These are phyloP conservation scores for Leptobrachium leishanense DNA, from an alignment of 2,113 vertebrate species.

Conservation along the genomic window DNA sequence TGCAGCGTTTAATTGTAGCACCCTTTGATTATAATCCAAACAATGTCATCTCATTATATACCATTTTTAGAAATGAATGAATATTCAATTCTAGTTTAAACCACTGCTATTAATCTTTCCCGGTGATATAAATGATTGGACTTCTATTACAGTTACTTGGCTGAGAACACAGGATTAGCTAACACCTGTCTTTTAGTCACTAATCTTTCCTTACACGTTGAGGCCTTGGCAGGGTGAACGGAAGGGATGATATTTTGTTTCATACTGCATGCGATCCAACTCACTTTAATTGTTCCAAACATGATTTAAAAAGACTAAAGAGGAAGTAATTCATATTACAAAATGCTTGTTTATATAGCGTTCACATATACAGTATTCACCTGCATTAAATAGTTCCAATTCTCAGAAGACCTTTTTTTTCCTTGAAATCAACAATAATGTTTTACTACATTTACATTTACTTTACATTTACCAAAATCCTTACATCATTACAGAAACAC, in stretches of 20 bases:
- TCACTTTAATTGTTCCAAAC: neutral
- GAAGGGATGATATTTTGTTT: neutral
- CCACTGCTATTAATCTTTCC: neutral
- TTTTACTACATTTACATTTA: too few relatives aligned
- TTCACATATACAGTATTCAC: too few relatives aligned
- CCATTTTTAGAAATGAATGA: constrained; percentile 17
- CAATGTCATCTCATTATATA: constrained; percentile 32
- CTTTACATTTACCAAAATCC: too few relatives aligned
- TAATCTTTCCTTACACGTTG: constrained; percentile 1
- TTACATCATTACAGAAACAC: too few relatives aligned
- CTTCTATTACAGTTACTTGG: constrained; percentile 27
- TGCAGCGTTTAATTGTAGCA: constrained; percentile 20
- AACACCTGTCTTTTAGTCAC: constrained; percentile 35
- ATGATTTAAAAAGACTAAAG: neutral
- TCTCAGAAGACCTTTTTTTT: too few relatives aligned
- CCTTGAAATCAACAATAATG: too few relatives aligned
- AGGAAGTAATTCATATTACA: too few relatives aligned
- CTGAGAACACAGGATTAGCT: neutral
- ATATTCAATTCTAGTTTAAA: constrained; percentile 23
- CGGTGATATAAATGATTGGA: constrained; percentile 17
- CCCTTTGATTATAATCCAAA: constrained; percentile 17
- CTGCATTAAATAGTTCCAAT: too few relatives aligned
- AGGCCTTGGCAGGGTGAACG: constrained; percentile 2
- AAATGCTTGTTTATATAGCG: too few relatives aligned
- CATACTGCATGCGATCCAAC: constrained; percentile 1